These are phyloP conservation scores for Thaleichthys pacificus DNA, from an alignment of 2,797 vertebrate genomes.

Conservation along the genomic window DNA sequence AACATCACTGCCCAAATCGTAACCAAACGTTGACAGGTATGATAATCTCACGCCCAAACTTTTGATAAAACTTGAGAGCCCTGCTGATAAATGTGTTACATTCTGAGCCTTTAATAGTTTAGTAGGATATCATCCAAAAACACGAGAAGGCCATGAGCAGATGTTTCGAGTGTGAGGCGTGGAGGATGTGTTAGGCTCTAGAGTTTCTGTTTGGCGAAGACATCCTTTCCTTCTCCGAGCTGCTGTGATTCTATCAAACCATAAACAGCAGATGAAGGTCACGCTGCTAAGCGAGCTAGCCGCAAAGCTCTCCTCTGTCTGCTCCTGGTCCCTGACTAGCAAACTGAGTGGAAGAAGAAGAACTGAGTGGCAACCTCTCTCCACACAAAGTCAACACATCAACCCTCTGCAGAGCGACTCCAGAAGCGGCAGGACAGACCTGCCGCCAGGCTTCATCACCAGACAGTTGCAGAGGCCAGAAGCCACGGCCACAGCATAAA, in stretches of 20 bases:
- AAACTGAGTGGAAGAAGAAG: constrained; percentile 1
- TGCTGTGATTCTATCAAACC: too few relatives aligned
- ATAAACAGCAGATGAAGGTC: background rate
- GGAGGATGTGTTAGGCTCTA: background rate
- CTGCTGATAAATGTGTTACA: background rate
- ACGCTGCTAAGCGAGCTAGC: background rate
- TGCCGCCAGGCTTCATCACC: too few relatives aligned
- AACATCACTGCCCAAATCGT: too few relatives aligned
- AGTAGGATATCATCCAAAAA: background rate
- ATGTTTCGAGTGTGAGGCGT: background rate
- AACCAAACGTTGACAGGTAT: too few relatives aligned
- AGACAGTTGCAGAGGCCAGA: too few relatives aligned
- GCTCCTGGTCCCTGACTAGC: background rate
- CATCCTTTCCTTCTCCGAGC: background rate
- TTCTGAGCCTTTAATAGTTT: background rate
- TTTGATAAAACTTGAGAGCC: background rate
- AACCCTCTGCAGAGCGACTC: background rate
- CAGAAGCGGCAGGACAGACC: background rate
- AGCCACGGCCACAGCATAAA: too few relatives aligned
- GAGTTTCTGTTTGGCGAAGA: background rate
- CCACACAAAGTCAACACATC: background rate
- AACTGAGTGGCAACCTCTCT: background rate
- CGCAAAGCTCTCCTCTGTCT: too few relatives aligned
- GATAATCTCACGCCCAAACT: too few relatives aligned
- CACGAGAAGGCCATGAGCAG: too few relatives aligned